Conservation (phyloP, 2,888 invertebrate species). For the Rhimphoctona megacephalus region DNA sequence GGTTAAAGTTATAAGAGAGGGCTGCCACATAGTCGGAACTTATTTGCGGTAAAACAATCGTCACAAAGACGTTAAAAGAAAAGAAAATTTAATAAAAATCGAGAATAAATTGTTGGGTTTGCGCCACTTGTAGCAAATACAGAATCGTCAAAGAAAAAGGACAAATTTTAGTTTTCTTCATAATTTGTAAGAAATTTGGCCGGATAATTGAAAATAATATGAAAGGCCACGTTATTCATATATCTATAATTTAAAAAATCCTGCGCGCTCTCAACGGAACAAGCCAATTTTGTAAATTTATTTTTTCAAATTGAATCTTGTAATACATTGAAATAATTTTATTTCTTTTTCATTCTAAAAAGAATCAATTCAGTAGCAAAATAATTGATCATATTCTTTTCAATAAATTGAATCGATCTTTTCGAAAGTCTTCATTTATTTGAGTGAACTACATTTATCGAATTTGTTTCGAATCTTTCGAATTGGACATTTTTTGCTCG, state of each 20-base stretch:
- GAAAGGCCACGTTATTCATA: too few species aligned
- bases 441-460: too few species aligned
- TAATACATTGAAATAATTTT: background rate
- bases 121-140: background rate
- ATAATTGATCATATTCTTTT: too few species aligned
- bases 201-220: background rate
- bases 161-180: background rate
- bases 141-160: background rate
- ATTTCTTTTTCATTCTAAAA: background rate
- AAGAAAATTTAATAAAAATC: conserved; percentile 13
- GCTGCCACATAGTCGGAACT: conserved; percentile 15
- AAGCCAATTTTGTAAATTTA: background rate
- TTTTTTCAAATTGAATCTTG: background rate
- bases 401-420: background rate
- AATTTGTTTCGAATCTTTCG: background rate
- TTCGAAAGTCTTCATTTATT: background rate
- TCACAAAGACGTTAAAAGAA: background rate
- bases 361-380: too few species aligned
- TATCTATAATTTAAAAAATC: too few species aligned
- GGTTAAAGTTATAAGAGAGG: conserved; percentile 79
- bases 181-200: background rate
- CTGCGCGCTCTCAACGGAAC: background rate
- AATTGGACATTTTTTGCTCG: background rate
- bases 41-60: conserved; percentile 12
- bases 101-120: conserved; percentile 5